Percentiles rank a stretch among this genome's conserved stretches.
Evolutionary conservation across 2,888 invertebrate genomes (phyloP).

Genomic region (Tuberolachnus salignus): DNA sequence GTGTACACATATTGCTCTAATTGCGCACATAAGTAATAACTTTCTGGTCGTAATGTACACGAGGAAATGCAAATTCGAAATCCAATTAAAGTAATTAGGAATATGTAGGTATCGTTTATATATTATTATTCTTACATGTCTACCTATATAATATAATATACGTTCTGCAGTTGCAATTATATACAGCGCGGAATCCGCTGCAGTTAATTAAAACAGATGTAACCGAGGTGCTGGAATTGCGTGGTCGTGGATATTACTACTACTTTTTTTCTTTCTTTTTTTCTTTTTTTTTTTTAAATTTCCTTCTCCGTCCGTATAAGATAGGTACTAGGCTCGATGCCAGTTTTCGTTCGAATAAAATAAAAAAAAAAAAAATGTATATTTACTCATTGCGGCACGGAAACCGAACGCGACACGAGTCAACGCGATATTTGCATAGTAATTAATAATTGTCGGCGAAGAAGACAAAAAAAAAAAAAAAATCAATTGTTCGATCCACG

Average conservation of each 20-base stretch:
- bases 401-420: constrained; percentile 27
- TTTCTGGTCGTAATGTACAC: constrained; percentile 9
- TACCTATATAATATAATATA: background rate
- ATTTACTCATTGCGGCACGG: constrained; percentile 11
- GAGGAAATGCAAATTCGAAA: constrained; percentile 45
- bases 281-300: background rate
- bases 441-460: constrained; percentile 33
- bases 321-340: constrained; percentile 34
- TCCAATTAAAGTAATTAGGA: constrained; percentile 55
- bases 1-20: constrained; percentile 22
- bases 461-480: background rate
- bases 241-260: constrained; percentile 31
- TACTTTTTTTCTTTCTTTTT: too few relatives aligned
- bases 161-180: background rate
- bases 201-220: constrained; percentile 56
- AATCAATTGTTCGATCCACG: constrained; percentile 12
- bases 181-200: constrained; percentile 17
- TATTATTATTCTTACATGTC: too few relatives aligned
- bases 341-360: constrained; percentile 39
- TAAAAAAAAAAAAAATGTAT: background rate
- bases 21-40: constrained; percentile 19
- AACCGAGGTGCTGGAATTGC: constrained; percentile 36
- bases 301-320: background rate
- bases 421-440: constrained; percentile 26
- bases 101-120: constrained; percentile 35